phyloP scores from a whole-genome alignment of 2,797 vertebrate species.

The Balearica regulorum region DNA sequence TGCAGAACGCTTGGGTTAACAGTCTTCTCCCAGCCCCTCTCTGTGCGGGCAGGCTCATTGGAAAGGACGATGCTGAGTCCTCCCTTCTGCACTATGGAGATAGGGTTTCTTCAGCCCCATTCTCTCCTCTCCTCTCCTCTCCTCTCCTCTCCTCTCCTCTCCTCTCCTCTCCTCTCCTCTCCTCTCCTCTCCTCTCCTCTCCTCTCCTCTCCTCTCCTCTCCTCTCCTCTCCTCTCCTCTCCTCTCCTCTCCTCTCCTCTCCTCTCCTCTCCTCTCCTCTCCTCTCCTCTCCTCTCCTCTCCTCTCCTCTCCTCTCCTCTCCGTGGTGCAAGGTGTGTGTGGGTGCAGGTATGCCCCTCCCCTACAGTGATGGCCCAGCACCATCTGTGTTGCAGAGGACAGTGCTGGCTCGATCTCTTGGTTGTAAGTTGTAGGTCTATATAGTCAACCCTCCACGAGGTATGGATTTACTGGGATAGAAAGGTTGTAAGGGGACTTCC shows the following conservation, averaged over 20 bases:
- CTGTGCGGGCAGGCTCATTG: not conserved
- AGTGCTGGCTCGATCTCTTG: not conserved
- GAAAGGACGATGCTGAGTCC: not conserved
- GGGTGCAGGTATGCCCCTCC: not conserved
- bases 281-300: not conserved
- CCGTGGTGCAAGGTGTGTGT: fast-evolving
- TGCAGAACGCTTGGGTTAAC: fast-evolving
- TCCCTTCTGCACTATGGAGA: not conserved
- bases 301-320: not conserved
- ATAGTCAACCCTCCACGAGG: not conserved
- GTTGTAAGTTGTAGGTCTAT: not conserved
- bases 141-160: too few relatives aligned
- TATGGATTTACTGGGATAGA: not conserved
- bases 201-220: not conserved
- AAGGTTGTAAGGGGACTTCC: not conserved
- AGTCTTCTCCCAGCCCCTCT: not conserved
- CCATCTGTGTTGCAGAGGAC: not conserved
- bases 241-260: not conserved
- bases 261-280: not conserved
- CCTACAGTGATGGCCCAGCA: not conserved
- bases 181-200: not conserved
- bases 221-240: not conserved
- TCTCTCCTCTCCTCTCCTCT: not conserved
- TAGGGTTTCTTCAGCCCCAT: not conserved
- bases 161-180: fast-evolving